Base-by-base conservation (phyloP, 1,140 invertebrate genomes). In the Plectus sambesii region DNA sequence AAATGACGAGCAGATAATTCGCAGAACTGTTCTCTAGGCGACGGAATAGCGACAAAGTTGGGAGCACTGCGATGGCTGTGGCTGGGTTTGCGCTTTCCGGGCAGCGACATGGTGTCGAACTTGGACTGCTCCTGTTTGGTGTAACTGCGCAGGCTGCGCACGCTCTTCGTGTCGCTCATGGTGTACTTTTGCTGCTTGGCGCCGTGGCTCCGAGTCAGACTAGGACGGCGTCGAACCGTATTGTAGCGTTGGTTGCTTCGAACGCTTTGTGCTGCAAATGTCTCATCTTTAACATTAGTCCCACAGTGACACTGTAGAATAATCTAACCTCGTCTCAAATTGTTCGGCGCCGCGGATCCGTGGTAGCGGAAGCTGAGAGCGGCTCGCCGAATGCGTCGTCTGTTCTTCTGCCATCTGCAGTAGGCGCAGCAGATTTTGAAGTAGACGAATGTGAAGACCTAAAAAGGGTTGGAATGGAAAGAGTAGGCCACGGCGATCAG, bases 391-490 rank as follows among this genome's bases (percentile, higher is more conserved):
- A 68, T 51, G 22, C 63, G 35, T 37, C 61, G 50, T 40, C 61
- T 42, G 35, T 65, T 51, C 42, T 62, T 62, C 42, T 64, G 55
- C 58, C 60, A 61, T 22, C 59, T 56, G 44, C 71, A 66, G 56
- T 70, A 59, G 37, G 72, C 70, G 62, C 78, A 79, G 61, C 79
- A 81, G 5, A 81, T 69, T 55, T 76, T 77, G 33, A 79, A 74
- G 69, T 84, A 85, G 4, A 76, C 76, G 59, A 79, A 77, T 59
- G 82, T 77, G 51, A 84, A 80, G 1, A 79, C 76, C 60, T 62
- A 35, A 55, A 48, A 2, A 49, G 25, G 6, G 2, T 2, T 42
- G 35, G 20, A 49, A 19, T 20, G n/a, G 26, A 35, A 49, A 5
- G 17, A 6, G 12, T 39, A 37, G 17, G 5, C 22, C 40, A 42